Evolutionary conservation across 2,888 invertebrate species (phyloP).

Genomic region (Aromia moschata): DNA sequence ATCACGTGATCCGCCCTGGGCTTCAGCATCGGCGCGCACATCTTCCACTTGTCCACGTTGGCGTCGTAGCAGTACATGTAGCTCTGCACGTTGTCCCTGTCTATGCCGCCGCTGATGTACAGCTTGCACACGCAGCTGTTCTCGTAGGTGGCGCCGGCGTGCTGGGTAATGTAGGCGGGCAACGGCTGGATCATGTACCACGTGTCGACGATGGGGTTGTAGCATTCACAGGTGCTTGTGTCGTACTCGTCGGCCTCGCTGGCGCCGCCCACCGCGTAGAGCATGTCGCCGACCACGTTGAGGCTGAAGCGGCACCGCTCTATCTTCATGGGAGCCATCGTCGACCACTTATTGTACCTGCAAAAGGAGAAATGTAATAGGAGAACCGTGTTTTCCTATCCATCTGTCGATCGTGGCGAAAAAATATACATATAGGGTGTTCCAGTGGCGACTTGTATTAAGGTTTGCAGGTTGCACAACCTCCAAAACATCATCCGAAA

Average conservation of each 20-base stretch:
- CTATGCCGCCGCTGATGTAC: conserved; percentile 67
- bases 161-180: conserved; percentile 69
- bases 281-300: conserved; percentile 66
- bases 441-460: too few species aligned
- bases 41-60: conserved; percentile 66
- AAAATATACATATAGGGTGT: too few species aligned
- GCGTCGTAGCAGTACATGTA: conserved; percentile 65
- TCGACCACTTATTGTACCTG: conserved; percentile 70
- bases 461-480: too few species aligned
- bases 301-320: conserved; percentile 75
- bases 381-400: too few species aligned
- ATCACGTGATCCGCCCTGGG: conserved; percentile 74
- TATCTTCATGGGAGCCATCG: conserved; percentile 72
- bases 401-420: too few species aligned
- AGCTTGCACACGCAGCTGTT: conserved; percentile 59
- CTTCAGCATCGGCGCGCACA: conserved; percentile 66
- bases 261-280: conserved; percentile 74
- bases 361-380: too few species aligned
- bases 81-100: conserved; percentile 63
- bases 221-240: conserved; percentile 68
- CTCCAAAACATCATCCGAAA: too few species aligned
- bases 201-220: conserved; percentile 66
- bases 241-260: conserved; percentile 68
- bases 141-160: conserved; percentile 65
- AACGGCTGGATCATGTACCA: conserved; percentile 70